Percentiles rank a stretch among this genome's conserved stretches.
phyloP scores from a whole-genome alignment of 2,113 vertebrate genomes.

The Cichladusa arquata region DNA sequence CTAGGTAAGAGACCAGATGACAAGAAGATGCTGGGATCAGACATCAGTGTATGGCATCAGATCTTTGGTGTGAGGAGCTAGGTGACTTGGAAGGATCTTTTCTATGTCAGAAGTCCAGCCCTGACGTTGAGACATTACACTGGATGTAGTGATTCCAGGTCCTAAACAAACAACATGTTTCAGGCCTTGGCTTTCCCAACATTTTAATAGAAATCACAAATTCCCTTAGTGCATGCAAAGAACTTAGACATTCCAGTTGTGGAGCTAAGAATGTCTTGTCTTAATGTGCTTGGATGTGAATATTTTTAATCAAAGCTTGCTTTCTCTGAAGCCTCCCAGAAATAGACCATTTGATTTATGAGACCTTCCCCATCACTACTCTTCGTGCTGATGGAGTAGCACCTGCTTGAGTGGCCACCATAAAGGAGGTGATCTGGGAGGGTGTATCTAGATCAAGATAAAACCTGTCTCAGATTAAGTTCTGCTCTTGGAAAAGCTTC shows the following conservation, averaged over 20 bases:
- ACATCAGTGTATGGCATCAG: background rate
- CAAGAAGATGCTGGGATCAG: background rate
- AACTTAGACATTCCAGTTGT: background rate
- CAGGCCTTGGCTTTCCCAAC: background rate
- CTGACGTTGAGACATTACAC: background rate
- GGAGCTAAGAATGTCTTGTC: background rate
- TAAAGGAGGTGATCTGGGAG: background rate
- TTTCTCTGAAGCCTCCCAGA: background rate
- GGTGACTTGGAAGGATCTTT: background rate
- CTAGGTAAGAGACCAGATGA: constrained; percentile 57
- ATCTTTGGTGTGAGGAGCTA: background rate
- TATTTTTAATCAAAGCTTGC: background rate
- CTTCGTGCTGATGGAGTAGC: background rate
- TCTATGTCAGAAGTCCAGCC: background rate
- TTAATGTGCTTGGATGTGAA: background rate
- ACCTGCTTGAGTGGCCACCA: background rate
- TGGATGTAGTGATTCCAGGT: background rate
- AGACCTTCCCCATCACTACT: background rate
- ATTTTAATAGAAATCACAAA: background rate
- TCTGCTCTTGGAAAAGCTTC: background rate
- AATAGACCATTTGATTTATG: background rate
- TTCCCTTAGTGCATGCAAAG: background rate
- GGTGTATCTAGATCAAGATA: background rate
- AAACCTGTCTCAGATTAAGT: background rate
- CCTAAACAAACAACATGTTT: background rate